These are phyloP conservation scores for Lophotriccus pileatus DNA, from an alignment of 2,797 vertebrate species.

Conservation along the genomic window DNA sequence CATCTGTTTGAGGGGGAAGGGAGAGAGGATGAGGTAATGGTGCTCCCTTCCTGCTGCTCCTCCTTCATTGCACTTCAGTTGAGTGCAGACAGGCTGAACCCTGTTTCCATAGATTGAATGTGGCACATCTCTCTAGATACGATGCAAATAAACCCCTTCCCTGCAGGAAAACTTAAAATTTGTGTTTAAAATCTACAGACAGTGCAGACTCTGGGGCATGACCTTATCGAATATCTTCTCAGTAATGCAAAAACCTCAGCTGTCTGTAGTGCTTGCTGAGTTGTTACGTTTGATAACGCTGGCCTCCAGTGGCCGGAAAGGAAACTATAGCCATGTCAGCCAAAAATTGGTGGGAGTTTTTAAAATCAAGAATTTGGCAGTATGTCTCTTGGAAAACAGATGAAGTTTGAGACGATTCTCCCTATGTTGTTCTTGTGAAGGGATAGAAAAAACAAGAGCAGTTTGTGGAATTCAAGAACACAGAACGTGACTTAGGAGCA, in stretches of 20 bases:
- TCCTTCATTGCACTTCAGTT: neutral
- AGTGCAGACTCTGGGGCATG: neutral
- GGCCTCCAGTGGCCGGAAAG: neutral
- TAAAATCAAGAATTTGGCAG: neutral
- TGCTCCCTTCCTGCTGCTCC: neutral
- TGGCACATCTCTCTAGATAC: neutral
- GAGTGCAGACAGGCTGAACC: neutral
- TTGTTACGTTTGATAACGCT: neutral
- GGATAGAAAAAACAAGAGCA: neutral
- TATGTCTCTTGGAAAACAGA: neutral
- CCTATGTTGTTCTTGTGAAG: neutral
- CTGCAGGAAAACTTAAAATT: neutral
- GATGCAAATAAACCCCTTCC: neutral
- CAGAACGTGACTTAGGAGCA: rapidly evolving
- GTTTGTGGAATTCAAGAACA: neutral
- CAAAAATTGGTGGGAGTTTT: neutral
- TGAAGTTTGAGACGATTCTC: neutral
- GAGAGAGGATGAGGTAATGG: neutral
- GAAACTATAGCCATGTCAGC: neutral
- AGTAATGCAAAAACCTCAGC: neutral
- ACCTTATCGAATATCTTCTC: rapidly evolving
- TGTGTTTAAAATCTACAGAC: neutral
- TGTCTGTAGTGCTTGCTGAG: too few relatives aligned
- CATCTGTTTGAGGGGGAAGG: neutral
- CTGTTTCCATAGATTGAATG: neutral